Base-by-base conservation (phyloP, 92 coral and sea anemone species). In the Epizoanthus rinbou region DNA sequence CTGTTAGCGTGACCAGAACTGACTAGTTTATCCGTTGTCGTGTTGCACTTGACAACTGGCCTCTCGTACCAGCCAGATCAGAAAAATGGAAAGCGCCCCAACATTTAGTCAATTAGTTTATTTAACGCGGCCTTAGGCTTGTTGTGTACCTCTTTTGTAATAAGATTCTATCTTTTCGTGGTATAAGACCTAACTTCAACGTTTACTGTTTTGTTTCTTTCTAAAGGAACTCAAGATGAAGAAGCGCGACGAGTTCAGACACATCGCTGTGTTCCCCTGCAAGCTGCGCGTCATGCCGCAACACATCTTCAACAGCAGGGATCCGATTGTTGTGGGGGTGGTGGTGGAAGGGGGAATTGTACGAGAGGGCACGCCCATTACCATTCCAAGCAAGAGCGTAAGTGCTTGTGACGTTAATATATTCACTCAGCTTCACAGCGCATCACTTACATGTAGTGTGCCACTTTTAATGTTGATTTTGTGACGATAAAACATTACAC, bases 321-420 rank as follows among this genome's bases (percentile, higher is more conserved):
- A 92, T 62, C 99, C 99, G 16, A 96, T 96, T 60, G 98, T 96
- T 15, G 79, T 96, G 65, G 99, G 99, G 47, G 99, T 96, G 64
- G 45, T 89, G 19, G 91, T 96, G 67, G 99, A 96, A 73, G 97
- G 93, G 56, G 99, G 99, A 17, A 88, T 96, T 25, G 91, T 96
- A 24, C 91, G 86, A 84, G 98, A 96, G 59, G 99, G 99, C 14
- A 93, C 97, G 25, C 99, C 99, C 8, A 57, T 96, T 28, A 75
- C 94, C 58, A 87, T 94, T 6, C 99, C 99, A 3, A 90, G 94
- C 53, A 85, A 96, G 67, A 89, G 84, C 82, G 99, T 93, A 74
- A 79, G 93, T 73, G 19, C 59, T 6, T 4, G 31, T 59, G 39
- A 16, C 16, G 82, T 39, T 76, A 2, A 41, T 57, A 37, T 37